Evolutionary conservation across 2,797 vertebrate genomes (phyloP).

Genomic region (Gymnocypris eckloni): DNA sequence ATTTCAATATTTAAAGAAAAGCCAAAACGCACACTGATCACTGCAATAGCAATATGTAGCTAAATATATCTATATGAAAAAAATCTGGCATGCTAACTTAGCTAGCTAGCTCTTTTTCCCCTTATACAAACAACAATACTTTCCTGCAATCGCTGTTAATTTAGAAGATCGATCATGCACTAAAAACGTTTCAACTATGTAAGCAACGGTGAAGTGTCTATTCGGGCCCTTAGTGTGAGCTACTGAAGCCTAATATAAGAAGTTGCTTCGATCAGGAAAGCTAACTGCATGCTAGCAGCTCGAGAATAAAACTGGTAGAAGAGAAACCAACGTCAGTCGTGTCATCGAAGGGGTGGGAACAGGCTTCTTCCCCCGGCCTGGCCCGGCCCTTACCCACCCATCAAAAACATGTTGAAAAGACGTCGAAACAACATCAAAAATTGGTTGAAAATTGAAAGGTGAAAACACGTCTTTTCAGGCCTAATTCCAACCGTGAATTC

Average conservation of each 20-base stretch:
- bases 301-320: slow-evolving; percentile 13
- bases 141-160: not conserved
- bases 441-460: too few relatives aligned
- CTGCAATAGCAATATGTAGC: not conserved
- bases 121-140: not conserved
- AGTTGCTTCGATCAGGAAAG: slow-evolving; percentile 11
- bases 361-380: not conserved
- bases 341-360: not conserved
- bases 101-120: not conserved
- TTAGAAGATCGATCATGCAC: not conserved
- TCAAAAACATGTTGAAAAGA: too few relatives aligned
- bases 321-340: not conserved
- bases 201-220: not conserved
- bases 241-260: slow-evolving; percentile 8
- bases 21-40: not conserved
- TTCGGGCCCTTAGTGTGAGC: slow-evolving; percentile 2
- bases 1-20: not conserved
- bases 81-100: not conserved
- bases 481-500: too few relatives aligned
- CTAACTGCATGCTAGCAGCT: slow-evolving; percentile 16
- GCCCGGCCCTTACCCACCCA: too few relatives aligned
- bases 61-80: slow-evolving; percentile 3
- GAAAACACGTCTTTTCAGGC: too few relatives aligned
- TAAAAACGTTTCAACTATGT: not conserved
- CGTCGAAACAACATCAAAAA: too few relatives aligned